Percentiles rank a stretch among this genome's conserved stretches.
Evolutionary conservation across 2,113 vertebrate genomes (phyloP).

Genomic region (Protomyctophum bolini): DNA sequence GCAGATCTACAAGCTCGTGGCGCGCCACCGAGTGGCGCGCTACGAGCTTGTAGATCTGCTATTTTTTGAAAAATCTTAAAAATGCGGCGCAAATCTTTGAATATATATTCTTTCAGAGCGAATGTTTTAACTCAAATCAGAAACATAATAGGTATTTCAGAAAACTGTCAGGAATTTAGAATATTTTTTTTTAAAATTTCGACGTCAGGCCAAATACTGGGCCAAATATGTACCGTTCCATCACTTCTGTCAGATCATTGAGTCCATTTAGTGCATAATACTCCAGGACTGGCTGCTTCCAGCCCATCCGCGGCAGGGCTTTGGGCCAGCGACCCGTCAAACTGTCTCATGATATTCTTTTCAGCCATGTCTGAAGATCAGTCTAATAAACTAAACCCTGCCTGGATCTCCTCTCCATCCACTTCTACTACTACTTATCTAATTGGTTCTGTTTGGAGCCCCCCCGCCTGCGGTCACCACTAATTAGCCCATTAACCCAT

Average conservation of each 20-base stretch:
- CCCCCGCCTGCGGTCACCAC: background rate
- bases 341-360: conserved; percentile 27
- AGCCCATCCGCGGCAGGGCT: background rate
- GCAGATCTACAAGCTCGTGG: too few species aligned
- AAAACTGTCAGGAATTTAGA: too few species aligned
- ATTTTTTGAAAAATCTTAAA: too few species aligned
- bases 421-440: conserved; percentile 18
- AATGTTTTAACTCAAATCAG: too few species aligned
- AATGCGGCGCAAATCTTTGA: too few species aligned
- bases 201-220: background rate
- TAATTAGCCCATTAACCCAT: background rate
- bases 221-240: conserved; percentile 2
- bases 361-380: conserved; percentile 8
- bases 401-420: background rate
- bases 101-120: too few species aligned
- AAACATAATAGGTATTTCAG: too few species aligned
- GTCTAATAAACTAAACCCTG: background rate
- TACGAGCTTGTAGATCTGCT: too few species aligned
- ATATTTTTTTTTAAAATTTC: too few species aligned
- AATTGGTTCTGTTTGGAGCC: background rate
- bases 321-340: conserved; percentile 27
- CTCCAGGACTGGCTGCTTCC: background rate
- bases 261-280: background rate
- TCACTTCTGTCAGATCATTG: background rate
- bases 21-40: too few species aligned